Conservation (phyloP, 2,888 invertebrate genomes). For the Lochmaea capreae region DNA sequence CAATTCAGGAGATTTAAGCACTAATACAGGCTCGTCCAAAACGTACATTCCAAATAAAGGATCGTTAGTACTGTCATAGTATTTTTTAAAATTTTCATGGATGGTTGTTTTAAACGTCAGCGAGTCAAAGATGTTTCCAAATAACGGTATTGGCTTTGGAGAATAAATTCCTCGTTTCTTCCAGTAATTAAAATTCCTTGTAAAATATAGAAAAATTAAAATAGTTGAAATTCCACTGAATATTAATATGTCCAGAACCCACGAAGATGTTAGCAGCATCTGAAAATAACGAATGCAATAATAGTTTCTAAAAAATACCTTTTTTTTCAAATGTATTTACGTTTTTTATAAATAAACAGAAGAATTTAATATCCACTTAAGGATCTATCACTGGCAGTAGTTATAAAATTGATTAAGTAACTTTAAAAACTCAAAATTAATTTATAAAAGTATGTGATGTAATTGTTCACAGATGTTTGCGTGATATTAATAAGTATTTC, state of each 20-base stretch:
- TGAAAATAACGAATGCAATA: neutral
- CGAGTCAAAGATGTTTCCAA: slow-evolving; percentile 50
- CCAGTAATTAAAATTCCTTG: slow-evolving; percentile 54
- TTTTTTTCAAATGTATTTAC: too few species aligned
- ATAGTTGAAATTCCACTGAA: neutral
- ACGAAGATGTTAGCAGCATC: slow-evolving; percentile 8
- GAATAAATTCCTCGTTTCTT: slow-evolving; percentile 47
- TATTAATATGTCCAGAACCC: slow-evolving; percentile 20
- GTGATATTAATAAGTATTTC: too few species aligned
- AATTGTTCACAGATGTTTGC: too few species aligned
- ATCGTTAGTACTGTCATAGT: slow-evolving; percentile 41
- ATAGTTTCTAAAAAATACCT: too few species aligned
- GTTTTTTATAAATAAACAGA: too few species aligned
- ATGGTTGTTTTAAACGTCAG: slow-evolving; percentile 38
- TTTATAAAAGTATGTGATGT: too few species aligned
- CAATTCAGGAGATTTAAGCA: slow-evolving; percentile 65
- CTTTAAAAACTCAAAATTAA: too few species aligned
- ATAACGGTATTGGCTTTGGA: slow-evolving; percentile 49
- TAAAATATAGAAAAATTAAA: slow-evolving; percentile 47
- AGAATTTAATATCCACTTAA: too few species aligned
- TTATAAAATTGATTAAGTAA: too few species aligned
- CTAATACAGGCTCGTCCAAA: slow-evolving; percentile 65
- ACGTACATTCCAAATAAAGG: slow-evolving; percentile 67
- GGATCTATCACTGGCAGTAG: too few species aligned
- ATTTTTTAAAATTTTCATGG: slow-evolving; percentile 40